These are phyloP conservation scores for Diplolepis rosae DNA, from an alignment of 2,888 invertebrate genomes.

Conservation along the genomic window DNA sequence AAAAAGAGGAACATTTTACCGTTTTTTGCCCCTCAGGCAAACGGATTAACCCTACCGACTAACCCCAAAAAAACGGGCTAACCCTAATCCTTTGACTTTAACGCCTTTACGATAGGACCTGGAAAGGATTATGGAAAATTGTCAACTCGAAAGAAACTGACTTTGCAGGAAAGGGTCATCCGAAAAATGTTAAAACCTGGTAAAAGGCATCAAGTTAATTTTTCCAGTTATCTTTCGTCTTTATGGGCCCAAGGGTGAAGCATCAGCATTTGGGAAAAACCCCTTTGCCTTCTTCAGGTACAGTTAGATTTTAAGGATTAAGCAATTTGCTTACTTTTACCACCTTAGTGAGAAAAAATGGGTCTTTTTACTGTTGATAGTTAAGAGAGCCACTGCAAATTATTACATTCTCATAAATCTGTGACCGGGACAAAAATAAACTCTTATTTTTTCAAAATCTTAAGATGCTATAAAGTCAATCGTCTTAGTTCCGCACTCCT, in stretches of 20 bases:
- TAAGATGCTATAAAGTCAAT: constrained; percentile 7
- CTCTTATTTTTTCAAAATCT: constrained; percentile 10
- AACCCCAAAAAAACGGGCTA: constrained; percentile 30
- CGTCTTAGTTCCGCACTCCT: background rate
- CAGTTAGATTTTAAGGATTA: constrained; percentile 42
- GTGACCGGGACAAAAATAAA: constrained; percentile 9
- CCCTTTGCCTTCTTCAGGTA: constrained; percentile 43
- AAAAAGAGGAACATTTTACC: constrained; percentile 26
- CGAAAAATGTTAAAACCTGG: constrained; percentile 56
- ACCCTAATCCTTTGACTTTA: constrained; percentile 48
- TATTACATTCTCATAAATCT: constrained; percentile 14
- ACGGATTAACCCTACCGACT: constrained; percentile 36
- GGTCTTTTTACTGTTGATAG: constrained; percentile 12
- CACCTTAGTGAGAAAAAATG: background rate
- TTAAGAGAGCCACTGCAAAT: background rate
- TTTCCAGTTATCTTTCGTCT: background rate
- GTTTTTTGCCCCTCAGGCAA: background rate
- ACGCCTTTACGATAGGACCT: constrained; percentile 26
- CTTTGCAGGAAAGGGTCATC: constrained; percentile 1
- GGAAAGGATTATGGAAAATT: constrained; percentile 35
- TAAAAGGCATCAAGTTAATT: constrained; percentile 40
- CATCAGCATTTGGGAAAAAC: constrained; percentile 20
- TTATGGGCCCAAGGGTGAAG: constrained; percentile 11
- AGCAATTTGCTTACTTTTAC: constrained; percentile 18
- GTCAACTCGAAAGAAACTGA: constrained; percentile 7